Conservation (phyloP, 2,797 vertebrate species). For the Vipera ursinii region DNA sequence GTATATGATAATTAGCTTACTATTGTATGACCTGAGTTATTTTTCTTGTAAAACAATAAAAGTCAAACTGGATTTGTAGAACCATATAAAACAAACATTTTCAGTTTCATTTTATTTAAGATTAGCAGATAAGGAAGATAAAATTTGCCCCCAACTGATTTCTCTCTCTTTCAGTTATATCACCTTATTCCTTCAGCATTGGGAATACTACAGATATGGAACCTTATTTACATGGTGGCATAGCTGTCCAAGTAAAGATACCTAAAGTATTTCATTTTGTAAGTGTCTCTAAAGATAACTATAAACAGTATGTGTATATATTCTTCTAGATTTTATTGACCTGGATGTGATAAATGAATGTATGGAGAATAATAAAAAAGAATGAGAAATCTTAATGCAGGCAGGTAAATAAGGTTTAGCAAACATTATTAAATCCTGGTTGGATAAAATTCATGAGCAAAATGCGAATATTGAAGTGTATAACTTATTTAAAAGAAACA, state of each 20-base stretch:
- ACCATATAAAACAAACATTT: not conserved
- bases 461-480: not conserved
- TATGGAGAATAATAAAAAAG: not conserved
- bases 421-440: not conserved
- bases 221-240: constrained; percentile 90
- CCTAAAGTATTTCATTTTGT: constrained; percentile 89
- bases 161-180: constrained; percentile 77
- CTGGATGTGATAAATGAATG: not conserved
- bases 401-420: not conserved
- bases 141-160: not conserved
- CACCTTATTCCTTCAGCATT: constrained; percentile 91
- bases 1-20: not conserved
- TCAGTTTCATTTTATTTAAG: not conserved
- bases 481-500: not conserved
- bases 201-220: constrained; percentile 87
- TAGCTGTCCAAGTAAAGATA: constrained; percentile 88
- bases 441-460: not conserved
- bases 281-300: constrained; percentile 67
- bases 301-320: not conserved
- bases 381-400: not conserved
- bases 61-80: not conserved
- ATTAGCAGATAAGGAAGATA: not conserved
- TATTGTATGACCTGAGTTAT: not conserved
- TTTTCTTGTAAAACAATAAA: not conserved
- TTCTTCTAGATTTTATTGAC: not conserved